phyloP scores from a whole-genome alignment of 2,888 invertebrate genomes.

The Drosophila prolongata region DNA sequence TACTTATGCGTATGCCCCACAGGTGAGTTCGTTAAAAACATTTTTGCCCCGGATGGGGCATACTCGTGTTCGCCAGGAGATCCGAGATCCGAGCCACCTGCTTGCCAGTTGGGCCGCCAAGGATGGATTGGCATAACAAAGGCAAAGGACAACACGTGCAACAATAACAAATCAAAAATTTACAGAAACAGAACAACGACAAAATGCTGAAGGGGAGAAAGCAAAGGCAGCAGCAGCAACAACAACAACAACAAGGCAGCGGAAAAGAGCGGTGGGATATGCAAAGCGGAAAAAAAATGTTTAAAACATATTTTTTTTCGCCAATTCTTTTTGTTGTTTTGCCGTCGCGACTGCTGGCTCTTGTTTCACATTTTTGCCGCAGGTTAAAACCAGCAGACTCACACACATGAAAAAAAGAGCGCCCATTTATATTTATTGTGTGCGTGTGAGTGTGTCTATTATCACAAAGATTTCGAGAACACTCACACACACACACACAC shows the following conservation, averaged over 20 bases:
- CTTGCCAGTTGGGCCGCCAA: constrained; percentile 50
- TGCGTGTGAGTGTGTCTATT: constrained; percentile 57
- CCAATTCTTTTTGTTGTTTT: constrained; percentile 45
- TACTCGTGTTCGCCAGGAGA: not conserved
- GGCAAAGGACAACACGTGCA: constrained; percentile 80
- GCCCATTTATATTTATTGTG: constrained; percentile 50
- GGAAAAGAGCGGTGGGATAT: constrained; percentile 51
- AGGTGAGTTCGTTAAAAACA: constrained; percentile 63
- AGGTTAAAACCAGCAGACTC: constrained; percentile 61
- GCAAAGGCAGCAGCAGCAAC: constrained; percentile 17
- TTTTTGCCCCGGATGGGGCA: constrained; percentile 47
- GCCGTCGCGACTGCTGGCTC: constrained; percentile 25
- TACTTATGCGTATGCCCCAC: constrained; percentile 52
- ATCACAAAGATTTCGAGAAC: constrained; percentile 67
- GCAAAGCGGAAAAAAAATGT: constrained; percentile 69
- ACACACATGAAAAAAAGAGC: constrained; percentile 11
- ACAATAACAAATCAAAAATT: constrained; percentile 81
- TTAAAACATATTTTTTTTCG: constrained; percentile 76
- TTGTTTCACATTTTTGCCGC: constrained; percentile 57
- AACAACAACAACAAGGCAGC: constrained; percentile 40
- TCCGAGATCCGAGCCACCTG: constrained; percentile 21
- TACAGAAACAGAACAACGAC: constrained; percentile 57
- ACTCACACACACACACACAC: constrained; percentile 19
- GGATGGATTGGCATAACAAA: constrained; percentile 78
- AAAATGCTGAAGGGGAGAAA: constrained; percentile 43